These are phyloP conservation scores for Anarsia innoxiella DNA, from an alignment of 2,888 invertebrate species.

Conservation along the genomic window DNA sequence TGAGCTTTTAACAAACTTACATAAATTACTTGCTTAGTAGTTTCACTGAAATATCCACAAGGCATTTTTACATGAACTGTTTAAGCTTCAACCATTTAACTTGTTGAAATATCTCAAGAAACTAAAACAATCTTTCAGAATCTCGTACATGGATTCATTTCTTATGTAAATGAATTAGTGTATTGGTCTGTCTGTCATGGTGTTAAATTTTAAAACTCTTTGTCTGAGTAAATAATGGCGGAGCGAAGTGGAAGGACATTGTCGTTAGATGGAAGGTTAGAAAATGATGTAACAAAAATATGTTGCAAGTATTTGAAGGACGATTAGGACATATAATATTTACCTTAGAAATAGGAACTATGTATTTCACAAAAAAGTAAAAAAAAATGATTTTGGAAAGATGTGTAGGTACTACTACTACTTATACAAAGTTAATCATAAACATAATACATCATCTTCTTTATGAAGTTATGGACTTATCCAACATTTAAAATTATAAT, in stretches of 20 bases:
- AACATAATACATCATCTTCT: too few species aligned
- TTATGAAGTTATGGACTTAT: too few species aligned
- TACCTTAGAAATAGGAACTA: too few species aligned
- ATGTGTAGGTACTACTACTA: too few species aligned
- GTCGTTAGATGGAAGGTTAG: too few species aligned
- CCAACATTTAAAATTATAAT: too few species aligned
- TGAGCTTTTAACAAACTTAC: conserved; percentile 49
- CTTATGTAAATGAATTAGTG: conserved; percentile 63
- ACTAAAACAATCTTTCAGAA: conserved; percentile 24
- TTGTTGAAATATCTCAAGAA: conserved; percentile 9
- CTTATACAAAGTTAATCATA: too few species aligned
- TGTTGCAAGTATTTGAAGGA: too few species aligned
- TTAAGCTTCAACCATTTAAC: conserved; percentile 12
- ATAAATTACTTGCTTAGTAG: conserved; percentile 46
- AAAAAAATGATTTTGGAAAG: too few species aligned
- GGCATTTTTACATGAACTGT: conserved; percentile 40
- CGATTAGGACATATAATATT: too few species aligned
- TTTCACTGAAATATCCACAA: conserved; percentile 60
- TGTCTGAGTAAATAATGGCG: conserved; percentile 13
- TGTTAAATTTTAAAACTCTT: conserved; percentile 40
- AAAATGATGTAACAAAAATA: too few species aligned
- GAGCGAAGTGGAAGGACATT: conserved; percentile 7
- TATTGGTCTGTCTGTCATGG: conserved; percentile 47
- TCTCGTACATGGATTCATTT: conserved; percentile 32
- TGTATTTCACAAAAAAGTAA: too few species aligned